phyloP scores from a whole-genome alignment of 2,888 invertebrate species.

The Oeneis ivallda region DNA sequence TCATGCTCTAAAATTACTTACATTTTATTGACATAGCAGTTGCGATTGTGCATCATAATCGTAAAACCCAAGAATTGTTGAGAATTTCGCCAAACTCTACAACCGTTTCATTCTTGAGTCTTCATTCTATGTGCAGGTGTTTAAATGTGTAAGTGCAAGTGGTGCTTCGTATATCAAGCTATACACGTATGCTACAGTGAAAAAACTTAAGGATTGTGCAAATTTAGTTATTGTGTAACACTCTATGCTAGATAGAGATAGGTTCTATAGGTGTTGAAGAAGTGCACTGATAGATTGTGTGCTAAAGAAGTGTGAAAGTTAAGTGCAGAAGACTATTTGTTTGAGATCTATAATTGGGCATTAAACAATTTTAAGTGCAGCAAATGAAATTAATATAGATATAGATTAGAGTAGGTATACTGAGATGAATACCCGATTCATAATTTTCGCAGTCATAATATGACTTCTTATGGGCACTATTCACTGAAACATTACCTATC shows the following conservation, averaged over 20 bases:
- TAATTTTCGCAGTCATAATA: no score
- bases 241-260: constrained; percentile 76
- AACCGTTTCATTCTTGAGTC: constrained; percentile 57
- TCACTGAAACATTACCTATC: no score
- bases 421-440: no score
- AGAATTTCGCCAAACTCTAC: constrained; percentile 26
- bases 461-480: no score
- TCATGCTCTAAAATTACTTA: constrained; percentile 35
- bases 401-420: no score
- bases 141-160: constrained; percentile 60
- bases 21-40: constrained; percentile 31
- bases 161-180: constrained; percentile 61
- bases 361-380: not conserved
- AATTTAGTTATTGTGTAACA: constrained; percentile 57
- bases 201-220: constrained; percentile 70
- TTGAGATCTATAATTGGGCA: constrained; percentile 70
- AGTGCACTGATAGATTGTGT: constrained; percentile 74
- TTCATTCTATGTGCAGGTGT: constrained; percentile 67
- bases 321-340: constrained; percentile 69
- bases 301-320: constrained; percentile 65
- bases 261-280: constrained; percentile 67
- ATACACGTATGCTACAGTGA: constrained; percentile 73
- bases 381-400: no score
- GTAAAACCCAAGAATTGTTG: constrained; percentile 41
- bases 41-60: constrained; percentile 41